These are phyloP conservation scores for Melangyna quadrimaculata DNA, from an alignment of 2,888 invertebrate genomes.

Conservation along the genomic window DNA sequence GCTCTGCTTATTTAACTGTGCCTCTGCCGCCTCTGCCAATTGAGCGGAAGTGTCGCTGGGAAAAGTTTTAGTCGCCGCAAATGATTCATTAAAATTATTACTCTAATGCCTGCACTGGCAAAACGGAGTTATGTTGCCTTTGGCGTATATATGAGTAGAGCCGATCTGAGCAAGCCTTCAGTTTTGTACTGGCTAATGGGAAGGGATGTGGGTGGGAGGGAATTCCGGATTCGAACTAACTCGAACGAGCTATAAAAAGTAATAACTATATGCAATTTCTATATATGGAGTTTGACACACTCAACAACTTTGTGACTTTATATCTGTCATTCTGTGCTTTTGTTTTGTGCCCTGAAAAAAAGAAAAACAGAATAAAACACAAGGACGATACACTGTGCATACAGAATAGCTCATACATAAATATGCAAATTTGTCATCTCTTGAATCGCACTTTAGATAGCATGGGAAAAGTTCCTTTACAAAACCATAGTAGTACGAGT, in stretches of 20 bases:
- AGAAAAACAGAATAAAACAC: background rate
- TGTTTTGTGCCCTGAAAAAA: background rate
- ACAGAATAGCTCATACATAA: conserved; percentile 31
- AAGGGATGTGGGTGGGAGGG: no score
- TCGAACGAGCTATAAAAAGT: conserved; percentile 39
- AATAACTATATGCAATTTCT: conserved; percentile 68
- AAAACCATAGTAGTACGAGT: no score
- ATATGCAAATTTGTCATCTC: conserved; percentile 60
- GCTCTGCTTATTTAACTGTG: conserved; percentile 11
- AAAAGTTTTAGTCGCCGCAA: conserved; percentile 69
- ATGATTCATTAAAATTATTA: conserved; percentile 72
- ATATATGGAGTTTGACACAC: conserved; percentile 58
- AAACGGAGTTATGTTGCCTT: conserved; percentile 61
- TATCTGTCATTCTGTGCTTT: conserved; percentile 52
- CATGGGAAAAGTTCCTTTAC: background rate
- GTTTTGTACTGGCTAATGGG: background rate
- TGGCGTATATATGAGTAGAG: conserved; percentile 42
- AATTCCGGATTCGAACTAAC: conserved; percentile 4
- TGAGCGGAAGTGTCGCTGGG: conserved; percentile 71
- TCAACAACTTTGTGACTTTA: conserved; percentile 58
- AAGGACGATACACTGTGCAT: conserved; percentile 1
- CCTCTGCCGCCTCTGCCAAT: conserved; percentile 36
- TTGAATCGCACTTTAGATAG: background rate
- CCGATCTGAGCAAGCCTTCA: background rate
- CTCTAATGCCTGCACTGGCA: conserved; percentile 26